These are phyloP conservation scores for Syngnathus rostellatus DNA, from an alignment of 2,797 vertebrate genomes.

Conservation along the genomic window DNA sequence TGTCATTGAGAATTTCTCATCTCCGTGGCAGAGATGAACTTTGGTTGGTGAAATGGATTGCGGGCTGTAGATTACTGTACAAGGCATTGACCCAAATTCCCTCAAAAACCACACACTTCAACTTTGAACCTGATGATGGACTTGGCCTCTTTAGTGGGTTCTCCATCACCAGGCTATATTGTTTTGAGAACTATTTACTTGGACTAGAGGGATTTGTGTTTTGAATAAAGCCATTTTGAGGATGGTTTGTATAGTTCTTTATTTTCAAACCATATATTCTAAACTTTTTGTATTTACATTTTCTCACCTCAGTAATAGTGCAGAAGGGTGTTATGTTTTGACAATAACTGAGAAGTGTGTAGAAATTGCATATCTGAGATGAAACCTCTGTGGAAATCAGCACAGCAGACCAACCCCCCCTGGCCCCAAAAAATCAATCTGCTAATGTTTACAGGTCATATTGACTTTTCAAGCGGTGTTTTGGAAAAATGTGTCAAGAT, in stretches of 20 bases:
- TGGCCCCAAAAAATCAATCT: slow-evolving; percentile 19
- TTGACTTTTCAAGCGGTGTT: slow-evolving; percentile 1
- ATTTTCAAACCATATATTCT: neutral
- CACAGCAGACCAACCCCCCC: slow-evolving; percentile 4
- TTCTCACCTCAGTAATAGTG: neutral
- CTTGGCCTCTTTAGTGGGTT: too few relatives aligned
- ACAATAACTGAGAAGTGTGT: slow-evolving; percentile 15
- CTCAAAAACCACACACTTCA: too few relatives aligned
- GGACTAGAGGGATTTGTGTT: neutral
- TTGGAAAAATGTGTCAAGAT: neutral
- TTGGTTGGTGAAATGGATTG: neutral
- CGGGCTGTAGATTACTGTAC: neutral
- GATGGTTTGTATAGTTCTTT: neutral
- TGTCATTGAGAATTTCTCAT: neutral
- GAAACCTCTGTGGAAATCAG: slow-evolving; percentile 27
- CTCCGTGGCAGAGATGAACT: neutral
- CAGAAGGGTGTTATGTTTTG: slow-evolving; percentile 3
- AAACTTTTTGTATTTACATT: neutral
- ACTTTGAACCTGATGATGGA: too few relatives aligned
- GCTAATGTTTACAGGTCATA: slow-evolving; percentile 13
- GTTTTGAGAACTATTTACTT: too few relatives aligned
- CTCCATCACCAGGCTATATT: too few relatives aligned
- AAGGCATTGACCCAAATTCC: too few relatives aligned
- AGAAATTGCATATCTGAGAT: slow-evolving; percentile 21
- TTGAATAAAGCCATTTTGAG: neutral